A percentile compares a stretch with the other conserved stretches of the same genome.
These are phyloP conservation scores for Aegithalos caudatus DNA, from an alignment of 2,113 vertebrate genomes.

Conservation along the genomic window DNA sequence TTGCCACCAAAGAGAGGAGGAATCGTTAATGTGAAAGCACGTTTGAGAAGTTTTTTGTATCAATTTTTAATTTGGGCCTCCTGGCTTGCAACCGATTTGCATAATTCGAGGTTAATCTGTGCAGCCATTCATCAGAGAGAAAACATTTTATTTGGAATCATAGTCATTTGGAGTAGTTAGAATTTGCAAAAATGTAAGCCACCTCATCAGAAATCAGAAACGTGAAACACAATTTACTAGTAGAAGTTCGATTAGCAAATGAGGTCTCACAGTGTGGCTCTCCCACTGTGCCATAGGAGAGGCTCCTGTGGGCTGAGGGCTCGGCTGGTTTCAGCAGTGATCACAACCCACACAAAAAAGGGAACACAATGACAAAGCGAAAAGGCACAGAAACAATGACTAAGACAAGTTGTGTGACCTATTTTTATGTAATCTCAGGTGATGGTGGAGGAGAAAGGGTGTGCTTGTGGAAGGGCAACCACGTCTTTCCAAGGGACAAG, in stretches of 20 bases:
- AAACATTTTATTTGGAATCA: neutral
- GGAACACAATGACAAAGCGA: neutral
- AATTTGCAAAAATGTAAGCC: neutral
- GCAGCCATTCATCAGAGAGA: neutral
- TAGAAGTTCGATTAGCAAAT: neutral
- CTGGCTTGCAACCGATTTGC: neutral
- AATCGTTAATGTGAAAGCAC: neutral
- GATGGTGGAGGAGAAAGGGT: neutral
- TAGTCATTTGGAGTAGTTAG: neutral
- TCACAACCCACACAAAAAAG: neutral
- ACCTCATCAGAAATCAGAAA: neutral
- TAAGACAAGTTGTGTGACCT: neutral
- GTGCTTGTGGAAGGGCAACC: accelerated
- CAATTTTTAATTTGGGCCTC: accelerated
- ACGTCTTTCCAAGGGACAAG: neutral
- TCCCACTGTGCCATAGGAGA: accelerated
- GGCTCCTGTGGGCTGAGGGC: accelerated
- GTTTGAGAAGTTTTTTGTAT: neutral
- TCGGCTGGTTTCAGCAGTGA: neutral
- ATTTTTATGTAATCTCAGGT: neutral
- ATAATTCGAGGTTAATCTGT: neutral
- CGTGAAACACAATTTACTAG: neutral
- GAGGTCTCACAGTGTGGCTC: neutral
- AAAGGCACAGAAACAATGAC: neutral
- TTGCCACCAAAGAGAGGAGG: neutral